These are phyloP conservation scores for Neodiprion pinetum DNA, from an alignment of 1,140 invertebrate species.

Conservation along the genomic window DNA sequence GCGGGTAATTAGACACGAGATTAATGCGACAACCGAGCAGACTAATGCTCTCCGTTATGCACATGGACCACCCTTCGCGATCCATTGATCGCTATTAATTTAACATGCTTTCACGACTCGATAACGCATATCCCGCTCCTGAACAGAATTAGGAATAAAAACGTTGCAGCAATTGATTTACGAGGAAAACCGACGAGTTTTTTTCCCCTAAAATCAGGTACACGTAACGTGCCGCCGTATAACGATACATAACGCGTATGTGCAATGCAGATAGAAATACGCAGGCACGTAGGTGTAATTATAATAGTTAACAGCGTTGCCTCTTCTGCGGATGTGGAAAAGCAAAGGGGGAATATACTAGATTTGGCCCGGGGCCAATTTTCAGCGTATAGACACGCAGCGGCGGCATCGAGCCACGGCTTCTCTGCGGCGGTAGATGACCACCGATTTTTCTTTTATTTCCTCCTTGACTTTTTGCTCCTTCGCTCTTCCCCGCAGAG, in stretches of 20 bases:
- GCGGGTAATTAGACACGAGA: no score
- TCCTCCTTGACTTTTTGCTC: neutral
- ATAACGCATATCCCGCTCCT: no score
- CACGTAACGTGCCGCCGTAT: no score
- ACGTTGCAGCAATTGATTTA: no score
- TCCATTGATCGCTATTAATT: constrained; percentile 2
- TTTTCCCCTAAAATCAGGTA: no score
- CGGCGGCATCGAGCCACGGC: no score
- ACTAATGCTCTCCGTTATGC: neutral
- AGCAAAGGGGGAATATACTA: neutral
- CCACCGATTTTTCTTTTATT: neutral
- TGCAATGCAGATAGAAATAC: neutral
- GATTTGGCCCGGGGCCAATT: neutral
- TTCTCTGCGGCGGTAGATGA: neutral
- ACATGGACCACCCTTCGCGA: neutral
- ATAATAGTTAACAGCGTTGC: neutral
- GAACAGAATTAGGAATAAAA: no score
- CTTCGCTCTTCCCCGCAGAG: neutral
- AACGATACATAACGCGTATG: no score
- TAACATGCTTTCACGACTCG: neutral
- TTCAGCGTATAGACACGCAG: neutral
- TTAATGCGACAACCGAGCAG: no score
- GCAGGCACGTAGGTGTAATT: neutral
- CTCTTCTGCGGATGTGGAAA: constrained; percentile 4
- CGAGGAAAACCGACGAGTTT: no score